phyloP scores from a whole-genome alignment of 2,797 vertebrate species.

The Ctenopoma multispine region DNA sequence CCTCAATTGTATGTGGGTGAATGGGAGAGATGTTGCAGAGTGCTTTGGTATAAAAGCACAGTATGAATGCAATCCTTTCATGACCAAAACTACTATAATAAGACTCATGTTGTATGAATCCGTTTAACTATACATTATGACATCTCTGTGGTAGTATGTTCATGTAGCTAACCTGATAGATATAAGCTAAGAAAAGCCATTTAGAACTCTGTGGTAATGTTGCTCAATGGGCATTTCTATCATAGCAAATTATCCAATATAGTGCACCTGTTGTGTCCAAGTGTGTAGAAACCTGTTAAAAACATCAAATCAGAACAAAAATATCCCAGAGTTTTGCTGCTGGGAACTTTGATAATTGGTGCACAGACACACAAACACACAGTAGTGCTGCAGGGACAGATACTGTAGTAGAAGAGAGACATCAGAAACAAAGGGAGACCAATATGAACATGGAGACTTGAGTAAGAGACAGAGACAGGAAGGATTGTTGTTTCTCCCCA shows the following conservation, averaged over 20 bases:
- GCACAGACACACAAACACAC: not conserved
- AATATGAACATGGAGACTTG: slow-evolving; percentile 37
- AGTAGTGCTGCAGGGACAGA: slow-evolving; percentile 6
- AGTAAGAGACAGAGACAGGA: slow-evolving; percentile 14
- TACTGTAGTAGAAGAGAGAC: slow-evolving; percentile 11
- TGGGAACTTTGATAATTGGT: not conserved
- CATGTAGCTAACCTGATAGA: not conserved
- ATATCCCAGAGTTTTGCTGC: slow-evolving; percentile 20
- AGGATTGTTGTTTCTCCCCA: slow-evolving; percentile 31
- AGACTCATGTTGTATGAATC: not conserved
- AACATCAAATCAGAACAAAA: slow-evolving; percentile 8
- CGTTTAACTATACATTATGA: not conserved
- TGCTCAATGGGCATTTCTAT: not conserved
- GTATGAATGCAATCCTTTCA: not conserved
- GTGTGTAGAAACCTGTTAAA: slow-evolving; percentile 4
- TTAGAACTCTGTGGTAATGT: not conserved
- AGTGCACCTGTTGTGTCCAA: not conserved
- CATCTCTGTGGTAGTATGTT: not conserved
- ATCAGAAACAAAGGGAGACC: slow-evolving; percentile 18
- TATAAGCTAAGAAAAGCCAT: not conserved
- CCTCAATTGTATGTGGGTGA: not conserved
- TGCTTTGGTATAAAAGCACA: not conserved
- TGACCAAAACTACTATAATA: not conserved
- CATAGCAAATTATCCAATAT: slow-evolving; percentile 12
- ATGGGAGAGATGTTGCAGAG: not conserved